Conservation (phyloP, 1,140 invertebrate genomes). For the Ephestia elutella region DNA sequence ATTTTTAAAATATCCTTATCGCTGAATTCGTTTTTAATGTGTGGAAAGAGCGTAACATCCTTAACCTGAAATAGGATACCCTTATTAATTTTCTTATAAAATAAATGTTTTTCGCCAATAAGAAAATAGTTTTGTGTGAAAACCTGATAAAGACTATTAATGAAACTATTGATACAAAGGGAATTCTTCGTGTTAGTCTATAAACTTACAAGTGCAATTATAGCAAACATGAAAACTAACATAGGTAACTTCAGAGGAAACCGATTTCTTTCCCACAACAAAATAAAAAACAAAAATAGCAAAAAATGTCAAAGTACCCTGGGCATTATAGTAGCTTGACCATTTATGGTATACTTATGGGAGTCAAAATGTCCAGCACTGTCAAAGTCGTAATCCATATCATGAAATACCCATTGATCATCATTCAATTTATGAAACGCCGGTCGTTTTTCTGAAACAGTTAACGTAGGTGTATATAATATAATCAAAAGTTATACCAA, state of each 20-base stretch:
- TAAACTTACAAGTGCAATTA: too few relatives aligned
- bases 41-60: background rate
- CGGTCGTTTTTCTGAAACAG: slow-evolving; percentile 40
- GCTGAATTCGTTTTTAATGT: slow-evolving; percentile 33
- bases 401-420: slow-evolving; percentile 48
- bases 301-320: slow-evolving; percentile 26
- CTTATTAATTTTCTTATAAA: background rate
- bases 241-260: too few relatives aligned
- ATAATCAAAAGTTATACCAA: too few relatives aligned
- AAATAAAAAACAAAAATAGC: too few relatives aligned
- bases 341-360: slow-evolving; percentile 42
- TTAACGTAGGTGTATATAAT: background rate
- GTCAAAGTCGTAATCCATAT: slow-evolving; percentile 37
- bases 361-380: slow-evolving; percentile 46
- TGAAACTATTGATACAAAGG: too few relatives aligned
- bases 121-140: too few relatives aligned
- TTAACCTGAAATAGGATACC: slow-evolving; percentile 10
- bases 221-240: too few relatives aligned
- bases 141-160: too few relatives aligned
- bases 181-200: too few relatives aligned
- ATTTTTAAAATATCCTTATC: slow-evolving; percentile 46
- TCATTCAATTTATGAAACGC: slow-evolving; percentile 39
- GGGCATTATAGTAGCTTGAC: slow-evolving; percentile 36
- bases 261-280: too few relatives aligned
- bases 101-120: too few relatives aligned